These are phyloP conservation scores for Trichoplusia ni DNA, from an alignment of 1,140 invertebrate species.

Conservation along the genomic window DNA sequence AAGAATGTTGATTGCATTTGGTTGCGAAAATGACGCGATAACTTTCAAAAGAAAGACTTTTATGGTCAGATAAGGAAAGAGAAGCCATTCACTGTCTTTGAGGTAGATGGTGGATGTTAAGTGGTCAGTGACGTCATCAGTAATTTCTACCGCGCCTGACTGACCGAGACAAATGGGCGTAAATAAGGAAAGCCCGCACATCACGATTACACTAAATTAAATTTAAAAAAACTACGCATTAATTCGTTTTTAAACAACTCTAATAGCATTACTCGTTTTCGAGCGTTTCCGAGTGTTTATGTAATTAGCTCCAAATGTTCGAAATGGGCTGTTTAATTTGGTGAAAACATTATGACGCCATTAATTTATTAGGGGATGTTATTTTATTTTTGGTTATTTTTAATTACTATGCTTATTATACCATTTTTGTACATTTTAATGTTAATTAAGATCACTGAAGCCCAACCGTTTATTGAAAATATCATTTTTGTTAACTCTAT, in stretches of 20 bases:
- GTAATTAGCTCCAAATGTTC: slow-evolving; percentile 48
- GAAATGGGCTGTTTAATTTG: slow-evolving; percentile 44
- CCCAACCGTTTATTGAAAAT: too few species aligned
- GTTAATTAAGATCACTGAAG: too few species aligned
- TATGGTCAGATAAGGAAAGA: slow-evolving; percentile 51
- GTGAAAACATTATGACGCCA: slow-evolving; percentile 33
- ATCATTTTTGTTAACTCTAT: too few species aligned
- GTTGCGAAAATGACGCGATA: slow-evolving; percentile 40
- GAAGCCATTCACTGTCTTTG: slow-evolving; percentile 41
- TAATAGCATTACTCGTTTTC: slow-evolving; percentile 44
- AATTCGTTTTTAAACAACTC: slow-evolving; percentile 37
- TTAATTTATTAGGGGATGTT: slow-evolving; percentile 33
- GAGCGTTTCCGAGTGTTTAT: slow-evolving; percentile 40
- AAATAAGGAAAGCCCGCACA: slow-evolving; percentile 36
- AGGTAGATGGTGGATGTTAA: slow-evolving; percentile 35
- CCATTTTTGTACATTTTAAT: too few species aligned
- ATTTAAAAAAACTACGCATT: slow-evolving; percentile 41
- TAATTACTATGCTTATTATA: too few species aligned
- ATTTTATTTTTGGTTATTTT: too few species aligned
- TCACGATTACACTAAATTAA: slow-evolving; percentile 44
- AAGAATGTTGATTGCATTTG: slow-evolving; percentile 43
- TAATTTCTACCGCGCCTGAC: slow-evolving; percentile 34
- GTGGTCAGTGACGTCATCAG: slow-evolving; percentile 37
- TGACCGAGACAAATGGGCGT: slow-evolving; percentile 35
- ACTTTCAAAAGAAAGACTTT: slow-evolving; percentile 47